These are phyloP conservation scores for Malthinus seriepunctatus DNA, from an alignment of 2,888 invertebrate genomes.

Conservation along the genomic window DNA sequence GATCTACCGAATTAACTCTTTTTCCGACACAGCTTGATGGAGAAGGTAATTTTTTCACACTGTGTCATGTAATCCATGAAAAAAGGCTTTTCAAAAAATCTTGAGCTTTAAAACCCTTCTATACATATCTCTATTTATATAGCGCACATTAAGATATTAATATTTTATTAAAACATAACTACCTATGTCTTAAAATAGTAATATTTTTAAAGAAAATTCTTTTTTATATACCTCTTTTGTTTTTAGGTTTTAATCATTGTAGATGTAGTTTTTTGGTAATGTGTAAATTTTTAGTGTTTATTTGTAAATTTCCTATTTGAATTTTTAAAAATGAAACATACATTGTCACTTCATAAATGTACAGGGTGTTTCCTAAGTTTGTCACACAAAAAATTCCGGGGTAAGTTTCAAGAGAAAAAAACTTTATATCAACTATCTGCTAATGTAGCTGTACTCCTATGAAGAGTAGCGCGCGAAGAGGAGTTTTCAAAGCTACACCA, in stretches of 20 bases:
- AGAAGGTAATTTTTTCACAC: neutral
- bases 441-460: no score
- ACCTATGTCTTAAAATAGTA: neutral
- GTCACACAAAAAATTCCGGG: neutral
- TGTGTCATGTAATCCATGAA: conserved; percentile 7
- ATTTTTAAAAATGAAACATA: conserved; percentile 4
- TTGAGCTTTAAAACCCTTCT: conserved; percentile 20
- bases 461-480: no score
- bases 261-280: neutral
- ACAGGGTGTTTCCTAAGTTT: neutral
- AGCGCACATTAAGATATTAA: conserved; percentile 20
- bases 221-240: neutral
- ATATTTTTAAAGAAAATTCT: neutral
- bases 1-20: conserved; percentile 31
- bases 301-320: conserved; percentile 1
- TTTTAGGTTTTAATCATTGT: conserved; percentile 2
- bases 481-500: no score
- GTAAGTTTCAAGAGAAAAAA: no score
- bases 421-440: no score
- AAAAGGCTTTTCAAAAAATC: conserved; percentile 12
- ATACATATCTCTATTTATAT: conserved; percentile 34
- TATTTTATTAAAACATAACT: conserved; percentile 11
- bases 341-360: conserved; percentile 19
- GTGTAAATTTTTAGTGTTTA: conserved; percentile 2
- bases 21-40: conserved; percentile 6